Evolutionary conservation across 2,797 vertebrate genomes (phyloP), one percentile per base, ranked within the genome.

Genomic region (Distichodus sexfasciatus): DNA sequence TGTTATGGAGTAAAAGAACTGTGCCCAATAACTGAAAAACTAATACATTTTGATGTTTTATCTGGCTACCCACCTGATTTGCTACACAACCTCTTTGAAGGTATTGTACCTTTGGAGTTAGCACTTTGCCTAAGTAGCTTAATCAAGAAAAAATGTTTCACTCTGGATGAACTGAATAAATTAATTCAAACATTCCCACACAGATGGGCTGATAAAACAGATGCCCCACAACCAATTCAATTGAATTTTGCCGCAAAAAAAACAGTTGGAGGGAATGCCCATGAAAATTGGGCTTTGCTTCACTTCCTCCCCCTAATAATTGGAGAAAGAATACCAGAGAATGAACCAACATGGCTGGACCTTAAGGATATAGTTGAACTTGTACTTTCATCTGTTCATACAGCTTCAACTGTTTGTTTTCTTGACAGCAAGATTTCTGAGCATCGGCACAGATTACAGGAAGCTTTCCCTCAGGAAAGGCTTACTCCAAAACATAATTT

Each of bases 401-500:
- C n/a, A n/a, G n/a, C n/a, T n/a, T n/a, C n/a, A n/a, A n/a, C n/a
- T n/a, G n/a, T n/a, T n/a, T n/a, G n/a, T n/a, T n/a, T n/a, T n/a
- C n/a, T n/a, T n/a, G n/a, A n/a, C n/a, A 4, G 3, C 10, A 40
- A 11, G n/a, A 40, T 3, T 40, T 11, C 11, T 40, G 10, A 4
- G n/a, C 38, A 4, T 11, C n/a, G 2, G 4, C 38, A 40, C 2
- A 40, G 3, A 2, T 46, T 3, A 46, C 15, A 4, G 43, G 1
- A 17, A 2, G 10, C 21, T 46, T 46, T 41, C 23, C 36, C 8
- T 43, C 43, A 6, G 43, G 55, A 59, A 14, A n/a, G 26, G 14
- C 54, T 50, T 36, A 65, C 53, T 36, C 44, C 29, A 23, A 65
- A 65, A 36, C 62, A 65, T 50, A 44, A 65, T 38, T 65, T 65